These are phyloP conservation scores for Acleris sparsana DNA, from an alignment of 2,888 invertebrate species.

Conservation along the genomic window DNA sequence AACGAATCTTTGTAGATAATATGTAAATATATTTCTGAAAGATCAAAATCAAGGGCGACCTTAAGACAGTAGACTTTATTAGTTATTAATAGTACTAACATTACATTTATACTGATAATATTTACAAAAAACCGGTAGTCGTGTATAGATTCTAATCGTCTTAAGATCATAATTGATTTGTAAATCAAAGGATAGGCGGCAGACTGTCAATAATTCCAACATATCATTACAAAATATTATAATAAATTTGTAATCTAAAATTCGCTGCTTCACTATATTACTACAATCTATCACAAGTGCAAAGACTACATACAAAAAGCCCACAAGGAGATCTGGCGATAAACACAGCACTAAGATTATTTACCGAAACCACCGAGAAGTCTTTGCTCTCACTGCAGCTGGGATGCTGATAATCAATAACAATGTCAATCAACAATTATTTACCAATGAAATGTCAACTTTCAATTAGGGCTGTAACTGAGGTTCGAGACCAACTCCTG, in stretches of 20 bases:
- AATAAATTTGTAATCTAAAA: constrained; percentile 5
- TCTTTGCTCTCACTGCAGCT: constrained; percentile 8
- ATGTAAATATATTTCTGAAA: neutral
- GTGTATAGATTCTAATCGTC: no score
- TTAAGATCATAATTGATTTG: neutral
- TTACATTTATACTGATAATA: no score
- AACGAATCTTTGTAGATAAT: constrained; percentile 23
- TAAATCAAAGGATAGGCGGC: constrained; percentile 12
- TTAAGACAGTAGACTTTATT: no score
- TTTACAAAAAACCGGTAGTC: no score
- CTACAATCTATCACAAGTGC: constrained; percentile 1
- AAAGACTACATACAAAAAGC: neutral
- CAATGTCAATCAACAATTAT: no score
- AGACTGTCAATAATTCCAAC: neutral
- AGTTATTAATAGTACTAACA: no score
- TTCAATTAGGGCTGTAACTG: no score
- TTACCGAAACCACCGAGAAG: constrained; percentile 14
- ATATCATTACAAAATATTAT: no score
- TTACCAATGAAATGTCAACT: no score
- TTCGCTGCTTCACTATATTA: constrained; percentile 15
- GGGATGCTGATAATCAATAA: neutral
- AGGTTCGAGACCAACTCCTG: no score
- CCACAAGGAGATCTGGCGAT: constrained; percentile 4
- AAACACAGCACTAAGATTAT: constrained; percentile 24
- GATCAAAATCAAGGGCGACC: no score